Percentiles rank a stretch among this genome's conserved stretches.
phyloP scores from a whole-genome alignment of 2,888 invertebrate species.

The Thysanoteuthis rhombus region DNA sequence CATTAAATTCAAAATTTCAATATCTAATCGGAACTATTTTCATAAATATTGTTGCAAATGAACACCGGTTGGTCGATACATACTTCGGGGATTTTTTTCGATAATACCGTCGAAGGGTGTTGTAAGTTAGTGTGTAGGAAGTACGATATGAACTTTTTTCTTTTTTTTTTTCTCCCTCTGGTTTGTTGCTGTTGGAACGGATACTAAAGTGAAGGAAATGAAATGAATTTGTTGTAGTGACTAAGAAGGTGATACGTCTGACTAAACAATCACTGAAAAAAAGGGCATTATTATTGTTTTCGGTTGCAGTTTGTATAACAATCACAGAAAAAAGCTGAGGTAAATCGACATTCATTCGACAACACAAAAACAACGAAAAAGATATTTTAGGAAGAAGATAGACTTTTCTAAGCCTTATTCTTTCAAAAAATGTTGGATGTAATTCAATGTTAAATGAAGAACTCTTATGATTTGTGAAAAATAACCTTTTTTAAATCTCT shows the following conservation, averaged over 20 bases:
- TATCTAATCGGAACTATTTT: not conserved
- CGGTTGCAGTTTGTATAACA: not conserved
- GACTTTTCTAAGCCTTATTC: not conserved
- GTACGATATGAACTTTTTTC: not conserved
- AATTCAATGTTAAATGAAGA: not conserved
- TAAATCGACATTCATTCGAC: not conserved
- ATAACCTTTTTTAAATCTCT: not conserved
- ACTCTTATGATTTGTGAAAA: not conserved
- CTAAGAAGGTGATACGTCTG: not conserved
- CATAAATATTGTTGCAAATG: not conserved
- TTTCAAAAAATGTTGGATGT: not conserved
- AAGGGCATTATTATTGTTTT: too few species aligned
- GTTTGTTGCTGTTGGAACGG: not conserved
- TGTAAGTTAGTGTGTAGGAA: not conserved
- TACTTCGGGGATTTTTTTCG: not conserved
- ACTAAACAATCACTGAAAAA: not conserved
- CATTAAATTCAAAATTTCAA: not conserved
- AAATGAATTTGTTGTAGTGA: not conserved
- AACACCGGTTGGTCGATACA: not conserved
- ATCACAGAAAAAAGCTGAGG: not conserved
- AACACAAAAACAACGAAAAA: not conserved
- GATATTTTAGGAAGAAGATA: not conserved
- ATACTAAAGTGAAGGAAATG: not conserved
- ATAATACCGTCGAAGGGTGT: not conserved
- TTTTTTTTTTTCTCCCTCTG: not conserved